These are phyloP conservation scores for Calosoma granatense DNA, from an alignment of 1,140 invertebrate species.

Conservation along the genomic window DNA sequence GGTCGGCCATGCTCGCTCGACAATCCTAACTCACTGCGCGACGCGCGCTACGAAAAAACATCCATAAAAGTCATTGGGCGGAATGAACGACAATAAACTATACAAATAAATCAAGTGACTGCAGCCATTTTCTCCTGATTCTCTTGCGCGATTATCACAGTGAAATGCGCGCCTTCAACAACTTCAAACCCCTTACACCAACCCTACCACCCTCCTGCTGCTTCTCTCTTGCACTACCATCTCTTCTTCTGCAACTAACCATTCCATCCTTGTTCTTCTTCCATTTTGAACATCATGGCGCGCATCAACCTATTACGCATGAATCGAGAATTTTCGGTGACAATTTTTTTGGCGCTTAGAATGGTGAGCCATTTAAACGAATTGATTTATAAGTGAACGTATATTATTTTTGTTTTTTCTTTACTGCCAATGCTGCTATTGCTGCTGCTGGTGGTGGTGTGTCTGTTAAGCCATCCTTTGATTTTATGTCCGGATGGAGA, in stretches of 20 bases:
- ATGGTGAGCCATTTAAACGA: background rate
- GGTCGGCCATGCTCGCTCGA: background rate
- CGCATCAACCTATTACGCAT: background rate
- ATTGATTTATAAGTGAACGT: background rate
- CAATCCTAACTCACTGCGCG: background rate
- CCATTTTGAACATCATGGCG: background rate
- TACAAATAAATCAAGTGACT: slow-evolving; percentile 31
- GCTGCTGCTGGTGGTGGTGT: no score
- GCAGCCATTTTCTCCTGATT: slow-evolving; percentile 30
- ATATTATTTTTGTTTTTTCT: background rate
- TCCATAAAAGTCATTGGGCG: slow-evolving; percentile 33
- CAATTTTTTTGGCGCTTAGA: background rate
- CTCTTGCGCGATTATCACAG: slow-evolving; percentile 27
- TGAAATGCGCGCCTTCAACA: slow-evolving; percentile 11
- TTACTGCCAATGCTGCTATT: background rate
- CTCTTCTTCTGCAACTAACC: background rate
- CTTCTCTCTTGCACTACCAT: no score
- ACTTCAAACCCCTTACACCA: background rate
- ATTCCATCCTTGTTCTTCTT: background rate
- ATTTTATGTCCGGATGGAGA: background rate
- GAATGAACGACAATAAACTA: slow-evolving; percentile 34
- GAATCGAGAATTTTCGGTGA: background rate
- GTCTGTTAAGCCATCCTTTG: no score
- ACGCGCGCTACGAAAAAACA: slow-evolving; percentile 23
- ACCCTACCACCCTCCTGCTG: no score